phyloP scores from a whole-genome alignment of 1,140 invertebrate species.

The Heliconius eleuchia region DNA sequence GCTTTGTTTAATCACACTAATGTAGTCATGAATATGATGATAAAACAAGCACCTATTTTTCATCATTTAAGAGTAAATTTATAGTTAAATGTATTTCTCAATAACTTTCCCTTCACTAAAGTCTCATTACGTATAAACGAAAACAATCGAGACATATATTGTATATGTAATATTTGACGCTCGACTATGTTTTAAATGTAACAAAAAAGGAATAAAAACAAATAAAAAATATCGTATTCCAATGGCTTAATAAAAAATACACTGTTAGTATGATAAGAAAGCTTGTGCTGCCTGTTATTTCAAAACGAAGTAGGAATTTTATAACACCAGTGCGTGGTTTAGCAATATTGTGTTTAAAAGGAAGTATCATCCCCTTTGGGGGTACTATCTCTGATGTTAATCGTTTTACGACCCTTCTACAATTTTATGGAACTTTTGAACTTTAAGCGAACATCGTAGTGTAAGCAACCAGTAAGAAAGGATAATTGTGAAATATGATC shows the following conservation, averaged over 20 bases:
- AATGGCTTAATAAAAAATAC: not conserved
- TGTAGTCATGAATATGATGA: too few relatives aligned
- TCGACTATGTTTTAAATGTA: too few relatives aligned
- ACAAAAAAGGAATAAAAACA: not conserved
- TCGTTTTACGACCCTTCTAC: slow-evolving; percentile 33
- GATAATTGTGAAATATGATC: too few relatives aligned
- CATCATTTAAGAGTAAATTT: too few relatives aligned
- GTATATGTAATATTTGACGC: too few relatives aligned
- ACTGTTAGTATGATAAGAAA: not conserved
- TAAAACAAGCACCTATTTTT: too few relatives aligned
- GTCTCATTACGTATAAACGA: too few relatives aligned
- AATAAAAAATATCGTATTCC: not conserved
- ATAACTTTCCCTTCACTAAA: too few relatives aligned
- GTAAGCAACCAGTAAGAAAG: not conserved
- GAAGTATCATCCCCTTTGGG: slow-evolving; percentile 14
- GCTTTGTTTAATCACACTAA: too few relatives aligned
- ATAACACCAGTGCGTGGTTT: not conserved
- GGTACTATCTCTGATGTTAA: slow-evolving; percentile 36
- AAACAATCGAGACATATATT: too few relatives aligned
- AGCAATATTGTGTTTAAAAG: slow-evolving; percentile 18
- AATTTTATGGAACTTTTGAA: slow-evolving; percentile 15
- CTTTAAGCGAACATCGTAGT: not conserved
- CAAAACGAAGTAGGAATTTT: not conserved
- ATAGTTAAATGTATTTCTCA: too few relatives aligned
- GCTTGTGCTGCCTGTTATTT: not conserved